These are phyloP conservation scores for Limnodromus scolopaceus DNA, from an alignment of 2,797 vertebrate genomes.

Conservation along the genomic window DNA sequence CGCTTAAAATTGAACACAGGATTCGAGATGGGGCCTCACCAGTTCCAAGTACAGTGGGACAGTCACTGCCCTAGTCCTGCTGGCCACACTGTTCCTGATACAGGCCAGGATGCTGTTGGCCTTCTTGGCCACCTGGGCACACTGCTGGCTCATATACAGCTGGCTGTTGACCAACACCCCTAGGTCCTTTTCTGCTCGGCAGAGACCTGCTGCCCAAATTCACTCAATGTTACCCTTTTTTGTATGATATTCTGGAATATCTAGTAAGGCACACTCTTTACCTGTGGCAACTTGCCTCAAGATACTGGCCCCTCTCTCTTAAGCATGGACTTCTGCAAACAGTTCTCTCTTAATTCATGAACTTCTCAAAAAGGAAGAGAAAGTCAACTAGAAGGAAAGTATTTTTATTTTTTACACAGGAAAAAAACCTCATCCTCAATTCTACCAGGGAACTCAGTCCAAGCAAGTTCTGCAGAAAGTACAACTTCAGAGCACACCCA, in stretches of 20 bases:
- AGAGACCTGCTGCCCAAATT: neutral
- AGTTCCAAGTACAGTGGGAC: neutral
- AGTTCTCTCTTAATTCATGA: neutral
- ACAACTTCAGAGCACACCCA: neutral
- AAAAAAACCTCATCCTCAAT: accelerated
- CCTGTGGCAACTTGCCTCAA: neutral
- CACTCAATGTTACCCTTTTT: neutral
- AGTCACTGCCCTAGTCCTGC: neutral
- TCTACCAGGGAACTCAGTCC: neutral
- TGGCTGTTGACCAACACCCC: neutral
- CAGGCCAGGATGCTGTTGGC: neutral
- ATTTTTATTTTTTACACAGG: accelerated
- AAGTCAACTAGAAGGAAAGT: neutral
- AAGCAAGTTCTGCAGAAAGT: neutral
- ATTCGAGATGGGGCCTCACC: neutral
- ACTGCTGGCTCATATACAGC: neutral
- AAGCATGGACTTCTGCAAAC: accelerated
- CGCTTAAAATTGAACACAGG: neutral
- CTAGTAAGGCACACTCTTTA: neutral
- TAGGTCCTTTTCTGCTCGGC: neutral
- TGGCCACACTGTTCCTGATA: neutral
- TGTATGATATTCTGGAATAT: neutral
- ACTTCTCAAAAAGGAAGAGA: neutral
- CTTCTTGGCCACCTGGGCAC: neutral
- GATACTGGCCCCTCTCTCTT: neutral